These are phyloP conservation scores for Fundulus diaphanus DNA, from an alignment of 2,797 vertebrate species.

Conservation along the genomic window DNA sequence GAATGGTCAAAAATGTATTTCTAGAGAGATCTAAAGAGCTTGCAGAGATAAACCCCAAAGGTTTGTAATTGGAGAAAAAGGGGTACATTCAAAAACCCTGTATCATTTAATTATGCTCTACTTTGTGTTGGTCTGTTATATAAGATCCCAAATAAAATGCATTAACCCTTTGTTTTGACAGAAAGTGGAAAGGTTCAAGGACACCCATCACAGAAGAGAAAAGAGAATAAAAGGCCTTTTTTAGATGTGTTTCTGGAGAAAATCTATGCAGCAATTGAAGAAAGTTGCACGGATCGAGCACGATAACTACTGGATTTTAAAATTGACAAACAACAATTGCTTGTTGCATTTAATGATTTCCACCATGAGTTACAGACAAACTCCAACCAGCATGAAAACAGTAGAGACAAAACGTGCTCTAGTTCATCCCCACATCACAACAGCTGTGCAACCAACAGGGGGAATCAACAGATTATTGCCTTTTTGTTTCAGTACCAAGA, in stretches of 20 bases:
- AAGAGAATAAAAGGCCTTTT: too few relatives aligned
- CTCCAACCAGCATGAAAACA: neutral
- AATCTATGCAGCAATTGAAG: neutral
- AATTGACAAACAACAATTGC: neutral
- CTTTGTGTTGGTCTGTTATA: neutral
- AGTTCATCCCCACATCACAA: slow-evolving; percentile 24
- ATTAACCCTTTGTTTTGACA: too few relatives aligned
- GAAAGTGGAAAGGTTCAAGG: too few relatives aligned
- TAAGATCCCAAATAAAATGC: neutral
- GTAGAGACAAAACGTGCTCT: neutral
- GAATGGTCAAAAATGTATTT: neutral
- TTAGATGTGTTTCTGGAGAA: too few relatives aligned
- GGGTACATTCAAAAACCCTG: neutral
- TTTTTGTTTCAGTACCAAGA: slow-evolving; percentile 13
- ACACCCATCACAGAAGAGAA: too few relatives aligned
- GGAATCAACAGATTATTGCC: slow-evolving; percentile 26
- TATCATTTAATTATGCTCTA: neutral
- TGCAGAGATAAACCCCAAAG: neutral
- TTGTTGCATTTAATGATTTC: neutral
- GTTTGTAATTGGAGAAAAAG: neutral
- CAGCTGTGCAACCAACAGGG: slow-evolving; percentile 15
- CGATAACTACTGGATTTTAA: neutral
- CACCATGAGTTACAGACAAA: neutral
- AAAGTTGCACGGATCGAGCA: too few relatives aligned
- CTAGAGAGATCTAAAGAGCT: neutral